Conservation (phyloP, 2,113 vertebrate genomes). For the Cettia cetti region DNA sequence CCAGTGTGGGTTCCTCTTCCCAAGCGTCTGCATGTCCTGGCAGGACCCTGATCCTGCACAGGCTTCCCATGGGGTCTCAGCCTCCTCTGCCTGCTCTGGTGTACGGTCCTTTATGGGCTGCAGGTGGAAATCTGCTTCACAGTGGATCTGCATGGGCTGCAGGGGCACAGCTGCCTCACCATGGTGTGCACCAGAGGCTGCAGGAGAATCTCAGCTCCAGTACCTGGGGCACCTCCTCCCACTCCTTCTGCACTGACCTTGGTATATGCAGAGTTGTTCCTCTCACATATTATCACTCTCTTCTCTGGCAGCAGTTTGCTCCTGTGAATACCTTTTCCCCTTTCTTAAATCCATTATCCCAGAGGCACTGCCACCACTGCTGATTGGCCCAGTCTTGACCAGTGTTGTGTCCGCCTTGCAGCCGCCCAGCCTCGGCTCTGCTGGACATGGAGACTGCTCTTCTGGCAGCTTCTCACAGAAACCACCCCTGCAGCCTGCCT, state of each 20-base stretch:
- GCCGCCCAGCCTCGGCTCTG: not conserved
- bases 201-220: not conserved
- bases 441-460: not conserved
- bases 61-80: rapidly evolving
- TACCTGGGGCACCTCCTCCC: not conserved
- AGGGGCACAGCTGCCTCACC: not conserved
- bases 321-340: not conserved
- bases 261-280: not conserved
- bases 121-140: not conserved
- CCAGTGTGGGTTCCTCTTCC: not conserved
- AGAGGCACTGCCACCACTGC: not conserved
- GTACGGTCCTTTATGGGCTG: no score
- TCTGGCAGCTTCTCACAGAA: not conserved
- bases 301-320: not conserved
- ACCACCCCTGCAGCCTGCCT: not conserved
- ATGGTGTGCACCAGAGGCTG: not conserved
- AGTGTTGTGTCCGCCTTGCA: rapidly evolving
- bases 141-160: not conserved
- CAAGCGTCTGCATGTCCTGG: rapidly evolving
- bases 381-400: not conserved
- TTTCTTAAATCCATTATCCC: not conserved
- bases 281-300: not conserved
- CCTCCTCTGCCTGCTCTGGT: rapidly evolving
- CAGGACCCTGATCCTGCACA: not conserved
- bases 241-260: not conserved